Conservation (phyloP, 1,140 invertebrate species). For the Hydropsyche tenuis region DNA sequence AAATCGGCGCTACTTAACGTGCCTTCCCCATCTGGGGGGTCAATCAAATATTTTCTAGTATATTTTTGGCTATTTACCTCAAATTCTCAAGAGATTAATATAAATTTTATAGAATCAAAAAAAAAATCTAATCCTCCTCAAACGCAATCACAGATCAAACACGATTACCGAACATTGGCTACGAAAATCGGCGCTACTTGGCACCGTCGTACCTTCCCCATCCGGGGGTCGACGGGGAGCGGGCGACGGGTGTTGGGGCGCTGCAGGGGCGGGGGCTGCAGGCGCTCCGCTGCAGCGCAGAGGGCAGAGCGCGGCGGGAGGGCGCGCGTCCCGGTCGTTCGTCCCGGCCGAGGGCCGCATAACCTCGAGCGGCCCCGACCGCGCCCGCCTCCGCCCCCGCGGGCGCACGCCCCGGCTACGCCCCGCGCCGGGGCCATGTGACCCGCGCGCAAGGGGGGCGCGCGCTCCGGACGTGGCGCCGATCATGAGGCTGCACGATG, state of each 20-base stretch:
- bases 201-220: background rate
- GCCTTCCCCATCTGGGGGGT: no score
- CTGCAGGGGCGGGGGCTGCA: slow-evolving; percentile 41
- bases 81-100: no score
- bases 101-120: background rate
- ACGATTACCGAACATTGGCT: background rate
- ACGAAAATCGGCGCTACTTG: background rate
- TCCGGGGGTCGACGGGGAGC: background rate
- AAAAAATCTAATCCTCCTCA: background rate
- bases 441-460: background rate
- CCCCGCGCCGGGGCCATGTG: background rate
- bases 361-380: background rate
- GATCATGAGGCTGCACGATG: slow-evolving; percentile 49
- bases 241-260: slow-evolving; percentile 10
- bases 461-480: background rate
- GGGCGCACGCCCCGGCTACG: background rate
- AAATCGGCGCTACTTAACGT: no score
- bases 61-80: no score
- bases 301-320: slow-evolving; percentile 35
- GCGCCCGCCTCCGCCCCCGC: background rate
- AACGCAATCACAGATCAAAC: background rate
- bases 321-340: slow-evolving; percentile 21
- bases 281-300: slow-evolving; percentile 32
- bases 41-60: no score
- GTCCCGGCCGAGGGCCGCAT: background rate